These are phyloP conservation scores for Hypsopygia costalis DNA, from an alignment of 2,888 invertebrate species.

Conservation along the genomic window DNA sequence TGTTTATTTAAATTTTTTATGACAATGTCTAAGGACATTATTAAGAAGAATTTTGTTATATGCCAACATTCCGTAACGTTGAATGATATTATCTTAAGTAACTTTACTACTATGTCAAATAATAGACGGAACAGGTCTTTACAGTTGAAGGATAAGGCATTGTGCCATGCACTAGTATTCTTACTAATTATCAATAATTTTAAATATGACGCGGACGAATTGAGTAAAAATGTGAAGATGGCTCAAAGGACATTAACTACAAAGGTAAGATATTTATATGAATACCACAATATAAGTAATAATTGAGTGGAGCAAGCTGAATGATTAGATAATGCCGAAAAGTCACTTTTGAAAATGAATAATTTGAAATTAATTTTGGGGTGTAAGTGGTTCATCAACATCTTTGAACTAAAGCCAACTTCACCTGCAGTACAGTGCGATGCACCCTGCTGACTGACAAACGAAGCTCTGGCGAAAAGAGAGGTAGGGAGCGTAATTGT, in stretches of 20 bases:
- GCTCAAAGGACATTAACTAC: constrained; percentile 35
- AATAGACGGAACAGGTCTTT: constrained; percentile 41
- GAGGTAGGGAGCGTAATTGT: too few relatives aligned
- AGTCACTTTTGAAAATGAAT: too few relatives aligned
- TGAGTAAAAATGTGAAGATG: constrained; percentile 46
- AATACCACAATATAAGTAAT: too few relatives aligned
- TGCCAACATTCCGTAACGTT: constrained; percentile 48
- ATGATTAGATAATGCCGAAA: too few relatives aligned
- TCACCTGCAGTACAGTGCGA: too few relatives aligned
- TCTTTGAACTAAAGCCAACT: too few relatives aligned
- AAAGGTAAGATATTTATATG: constrained; percentile 23
- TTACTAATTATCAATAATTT: constrained; percentile 54
- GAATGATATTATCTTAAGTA: constrained; percentile 44
- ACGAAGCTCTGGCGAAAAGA: too few relatives aligned
- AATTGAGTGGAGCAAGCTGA: too few relatives aligned
- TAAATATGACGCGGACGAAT: constrained; percentile 46
- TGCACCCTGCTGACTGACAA: too few relatives aligned
- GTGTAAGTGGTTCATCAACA: too few relatives aligned
- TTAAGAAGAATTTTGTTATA: constrained; percentile 40
- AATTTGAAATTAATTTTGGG: too few relatives aligned
- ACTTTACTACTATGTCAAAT: constrained; percentile 40
- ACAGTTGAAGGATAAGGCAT: constrained; percentile 54
- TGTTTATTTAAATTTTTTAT: constrained; percentile 38
- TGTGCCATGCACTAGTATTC: constrained; percentile 60
- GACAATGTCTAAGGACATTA: constrained; percentile 36